phyloP scores from a whole-genome alignment of 2,797 vertebrate species.

The Coccyzus lansbergi region DNA sequence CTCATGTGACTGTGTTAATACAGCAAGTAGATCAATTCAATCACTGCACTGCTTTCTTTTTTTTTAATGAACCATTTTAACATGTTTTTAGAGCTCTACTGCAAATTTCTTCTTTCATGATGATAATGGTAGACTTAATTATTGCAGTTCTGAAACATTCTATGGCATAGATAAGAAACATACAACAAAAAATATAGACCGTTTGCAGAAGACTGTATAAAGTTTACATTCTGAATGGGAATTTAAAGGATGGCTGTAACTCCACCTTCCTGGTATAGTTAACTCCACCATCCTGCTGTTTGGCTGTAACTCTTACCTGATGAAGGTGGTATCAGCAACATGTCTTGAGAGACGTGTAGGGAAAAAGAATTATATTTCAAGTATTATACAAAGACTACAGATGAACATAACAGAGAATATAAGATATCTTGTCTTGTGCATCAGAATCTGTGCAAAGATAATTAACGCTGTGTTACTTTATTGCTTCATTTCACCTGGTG shows the following conservation, averaged over 20 bases:
- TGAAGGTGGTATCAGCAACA: background rate
- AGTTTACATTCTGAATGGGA: background rate
- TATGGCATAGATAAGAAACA: background rate
- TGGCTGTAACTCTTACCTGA: too few species aligned
- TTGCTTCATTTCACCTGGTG: background rate
- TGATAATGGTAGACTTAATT: background rate
- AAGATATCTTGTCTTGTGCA: background rate
- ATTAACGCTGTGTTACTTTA: background rate
- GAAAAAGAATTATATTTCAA: background rate
- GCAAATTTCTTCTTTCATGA: background rate
- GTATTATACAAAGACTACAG: background rate
- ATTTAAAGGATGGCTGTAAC: background rate
- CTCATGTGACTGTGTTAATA: background rate
- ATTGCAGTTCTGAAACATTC: background rate
- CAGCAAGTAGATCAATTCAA: background rate
- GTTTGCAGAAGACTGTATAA: background rate
- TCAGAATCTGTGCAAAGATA: background rate
- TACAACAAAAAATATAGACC: background rate
- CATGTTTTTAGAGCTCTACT: background rate
- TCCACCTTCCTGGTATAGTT: background rate
- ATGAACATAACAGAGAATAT: background rate
- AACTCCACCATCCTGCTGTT: background rate
- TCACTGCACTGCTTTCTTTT: background rate
- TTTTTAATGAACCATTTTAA: background rate
- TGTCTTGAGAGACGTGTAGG: background rate